Conservation (phyloP, 2,797 vertebrate genomes). For the Simalia tracyae region DNA sequence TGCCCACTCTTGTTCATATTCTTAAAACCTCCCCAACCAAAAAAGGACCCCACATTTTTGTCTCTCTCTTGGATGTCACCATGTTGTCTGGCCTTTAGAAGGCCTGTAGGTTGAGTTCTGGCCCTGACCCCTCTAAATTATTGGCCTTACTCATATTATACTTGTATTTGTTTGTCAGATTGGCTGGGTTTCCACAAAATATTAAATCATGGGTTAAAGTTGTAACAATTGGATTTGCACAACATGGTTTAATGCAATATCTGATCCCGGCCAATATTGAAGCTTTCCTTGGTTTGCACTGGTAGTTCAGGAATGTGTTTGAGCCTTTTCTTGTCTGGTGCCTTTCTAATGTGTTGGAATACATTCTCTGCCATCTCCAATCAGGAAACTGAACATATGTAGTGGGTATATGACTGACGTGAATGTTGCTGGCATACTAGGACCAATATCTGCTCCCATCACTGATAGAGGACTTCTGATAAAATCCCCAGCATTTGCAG, state of each 20-base stretch:
- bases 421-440: background rate
- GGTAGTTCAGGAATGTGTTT: background rate
- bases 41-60: too few species aligned
- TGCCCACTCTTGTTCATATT: too few species aligned
- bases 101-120: too few species aligned
- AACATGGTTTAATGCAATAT: background rate
- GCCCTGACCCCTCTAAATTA: too few species aligned
- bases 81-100: too few species aligned
- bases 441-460: background rate
- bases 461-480: background rate
- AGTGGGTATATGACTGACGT: background rate
- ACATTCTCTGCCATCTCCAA: background rate
- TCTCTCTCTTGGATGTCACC: too few species aligned
- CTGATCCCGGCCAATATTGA: background rate
- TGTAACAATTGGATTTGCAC: background rate
- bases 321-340: background rate
- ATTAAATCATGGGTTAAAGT: background rate
- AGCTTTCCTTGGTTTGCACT: rapidly evolving
- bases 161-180: too few species aligned
- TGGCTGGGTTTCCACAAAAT: too few species aligned
- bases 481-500: background rate
- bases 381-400: background rate
- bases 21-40: too few species aligned
- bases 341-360: background rate
- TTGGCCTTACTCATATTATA: too few species aligned